Evolutionary conservation across 2,888 invertebrate species (phyloP), one percentile per base, ranked within the genome.

Genomic region (Caenorhabditis sp.): DNA sequence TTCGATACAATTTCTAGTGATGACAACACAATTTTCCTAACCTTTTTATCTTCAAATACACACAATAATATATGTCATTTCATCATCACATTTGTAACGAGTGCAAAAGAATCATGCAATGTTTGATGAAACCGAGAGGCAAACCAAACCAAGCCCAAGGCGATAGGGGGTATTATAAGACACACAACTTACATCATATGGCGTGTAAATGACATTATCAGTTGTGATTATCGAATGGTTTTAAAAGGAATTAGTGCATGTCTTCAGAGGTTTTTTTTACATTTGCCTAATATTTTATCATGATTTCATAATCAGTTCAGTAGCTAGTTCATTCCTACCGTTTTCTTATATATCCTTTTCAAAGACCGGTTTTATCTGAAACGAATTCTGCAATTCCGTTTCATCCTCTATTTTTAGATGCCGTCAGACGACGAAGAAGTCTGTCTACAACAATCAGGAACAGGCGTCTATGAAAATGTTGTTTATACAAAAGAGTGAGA

Each of bases 381-480:
- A n/a, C n/a, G n/a, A n/a, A n/a, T n/a, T n/a, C n/a, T n/a, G n/a
- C n/a, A n/a, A n/a, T n/a, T n/a, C n/a, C n/a, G 9, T 7, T 35
- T 9, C 2, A 3, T 35, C 2, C 13, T 13, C 13, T 35, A 13
- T 35, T 62, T 74, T 2, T 61, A 75, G 70, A 75, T 75, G 75
- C 70, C 71, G 22, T 58, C 56, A 17, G 71, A 61, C 53, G 53
- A 43, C 39, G 76, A 76, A 30, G 71, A 62, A 26, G 48, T 71
- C 30, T 50, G 55, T 46, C 27, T 71, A 2, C 55, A 71, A 20
- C 62, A 26, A 41, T 70, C 76, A 3, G 78, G 78, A 5, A 78
- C 78, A 17, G 78, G 78, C 8, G 78, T 78, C 22, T 78, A 78
- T 24, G 78, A 73, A 13, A 65, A 62, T 27, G 72, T 72, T 27